Percentiles rank a stretch among this genome's conserved stretches.
These are phyloP conservation scores for Columba janthina DNA, from an alignment of 2,113 vertebrate species.

Conservation along the genomic window DNA sequence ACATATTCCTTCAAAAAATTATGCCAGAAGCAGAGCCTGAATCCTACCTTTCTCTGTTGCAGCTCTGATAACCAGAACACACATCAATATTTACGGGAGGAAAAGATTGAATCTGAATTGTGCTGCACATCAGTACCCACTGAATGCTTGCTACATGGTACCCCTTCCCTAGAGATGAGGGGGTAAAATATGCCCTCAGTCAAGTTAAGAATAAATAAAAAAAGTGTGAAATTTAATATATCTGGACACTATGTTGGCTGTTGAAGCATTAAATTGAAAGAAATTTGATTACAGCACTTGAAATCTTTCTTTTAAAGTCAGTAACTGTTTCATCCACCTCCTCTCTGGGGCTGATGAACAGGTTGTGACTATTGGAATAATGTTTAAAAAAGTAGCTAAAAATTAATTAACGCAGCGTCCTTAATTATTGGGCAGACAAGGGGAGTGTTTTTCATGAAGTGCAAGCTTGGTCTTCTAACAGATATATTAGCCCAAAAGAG, in stretches of 20 bases:
- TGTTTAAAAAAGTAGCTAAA: not conserved
- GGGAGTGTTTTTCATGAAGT: not conserved
- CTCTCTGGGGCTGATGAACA: not conserved
- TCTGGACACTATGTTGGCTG: not conserved
- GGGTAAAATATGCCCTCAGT: not conserved
- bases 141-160: not conserved
- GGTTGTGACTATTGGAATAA: not conserved
- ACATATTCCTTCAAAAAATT: not conserved
- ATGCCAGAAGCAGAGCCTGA: not conserved
- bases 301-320: not conserved
- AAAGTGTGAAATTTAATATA: not conserved
- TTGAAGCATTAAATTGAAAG: not conserved
- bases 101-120: not conserved
- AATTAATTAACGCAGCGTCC: not conserved
- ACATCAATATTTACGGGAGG: accelerated
- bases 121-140: not conserved
- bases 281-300: not conserved
- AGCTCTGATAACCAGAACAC: not conserved
- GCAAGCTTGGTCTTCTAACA: not conserved
- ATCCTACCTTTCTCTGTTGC: not conserved
- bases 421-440: not conserved
- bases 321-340: not conserved
- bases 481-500: not conserved
- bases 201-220: not conserved
- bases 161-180: not conserved